Evolutionary conservation across 2,888 invertebrate genomes (phyloP).

Genomic region (Trisateles emortualis): DNA sequence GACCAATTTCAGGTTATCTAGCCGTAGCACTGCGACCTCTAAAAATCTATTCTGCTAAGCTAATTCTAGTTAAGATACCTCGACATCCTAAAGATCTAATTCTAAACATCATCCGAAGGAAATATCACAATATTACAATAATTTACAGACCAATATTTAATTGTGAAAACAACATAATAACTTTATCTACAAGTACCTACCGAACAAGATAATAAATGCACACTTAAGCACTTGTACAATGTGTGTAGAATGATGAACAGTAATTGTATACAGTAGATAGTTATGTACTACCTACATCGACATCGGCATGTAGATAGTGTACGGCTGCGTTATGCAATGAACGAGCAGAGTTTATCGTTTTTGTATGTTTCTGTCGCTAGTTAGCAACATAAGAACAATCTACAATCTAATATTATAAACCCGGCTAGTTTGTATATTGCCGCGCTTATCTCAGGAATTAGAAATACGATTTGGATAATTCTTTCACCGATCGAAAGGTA

Average conservation of each 20-base stretch:
- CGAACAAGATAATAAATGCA: neutral
- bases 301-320: conserved; percentile 6
- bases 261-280: neutral
- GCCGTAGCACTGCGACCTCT: no score
- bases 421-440: no score
- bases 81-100: no score
- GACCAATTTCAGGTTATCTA: no score
- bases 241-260: neutral
- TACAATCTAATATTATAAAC: no score
- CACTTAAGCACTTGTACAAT: neutral
- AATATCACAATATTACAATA: no score
- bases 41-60: no score
- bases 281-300: neutral
- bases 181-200: neutral
- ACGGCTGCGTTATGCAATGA: conserved; percentile 30
- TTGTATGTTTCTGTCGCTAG: neutral
- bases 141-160: neutral
- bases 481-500: no score
- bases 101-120: no score
- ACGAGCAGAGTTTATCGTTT: conserved; percentile 31
- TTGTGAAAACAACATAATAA: neutral
- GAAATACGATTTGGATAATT: no score
- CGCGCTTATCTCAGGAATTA: no score
- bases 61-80: no score
- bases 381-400: neutral